Conservation (phyloP, 2,113 vertebrate genomes). For the Talpa occidentalis region DNA sequence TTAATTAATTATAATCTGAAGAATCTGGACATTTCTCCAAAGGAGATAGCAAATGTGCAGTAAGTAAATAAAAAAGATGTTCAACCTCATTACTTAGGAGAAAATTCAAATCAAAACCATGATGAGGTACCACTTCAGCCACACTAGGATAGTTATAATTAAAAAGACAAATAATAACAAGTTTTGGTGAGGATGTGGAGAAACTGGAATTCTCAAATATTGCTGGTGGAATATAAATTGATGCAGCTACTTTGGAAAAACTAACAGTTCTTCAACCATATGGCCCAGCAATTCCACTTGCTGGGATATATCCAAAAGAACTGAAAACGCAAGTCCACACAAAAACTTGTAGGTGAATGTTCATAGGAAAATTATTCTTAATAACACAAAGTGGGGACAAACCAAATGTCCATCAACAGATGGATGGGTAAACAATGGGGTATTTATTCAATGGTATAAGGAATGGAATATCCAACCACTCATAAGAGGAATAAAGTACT, state of each 20-base stretch:
- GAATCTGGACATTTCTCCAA: background rate
- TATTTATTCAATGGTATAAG: background rate
- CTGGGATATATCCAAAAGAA: background rate
- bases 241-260: background rate
- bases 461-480: background rate
- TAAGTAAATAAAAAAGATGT: background rate
- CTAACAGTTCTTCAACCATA: background rate
- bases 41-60: background rate
- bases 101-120: slow-evolving; percentile 1
- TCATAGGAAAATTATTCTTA: background rate
- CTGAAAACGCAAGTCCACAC: background rate
- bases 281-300: background rate
- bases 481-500: background rate
- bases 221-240: too few relatives aligned
- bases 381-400: background rate
- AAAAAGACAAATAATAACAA: slow-evolving; percentile 13
- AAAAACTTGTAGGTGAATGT: background rate
- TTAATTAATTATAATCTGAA: background rate
- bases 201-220: background rate
- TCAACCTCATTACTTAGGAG: background rate
- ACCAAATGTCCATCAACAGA: background rate
- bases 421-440: background rate
- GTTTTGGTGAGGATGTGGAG: background rate
- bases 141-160: background rate
- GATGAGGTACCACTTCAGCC: background rate